These are phyloP conservation scores for Drosophila greeni DNA, from an alignment of 2,888 invertebrate species.

Conservation along the genomic window DNA sequence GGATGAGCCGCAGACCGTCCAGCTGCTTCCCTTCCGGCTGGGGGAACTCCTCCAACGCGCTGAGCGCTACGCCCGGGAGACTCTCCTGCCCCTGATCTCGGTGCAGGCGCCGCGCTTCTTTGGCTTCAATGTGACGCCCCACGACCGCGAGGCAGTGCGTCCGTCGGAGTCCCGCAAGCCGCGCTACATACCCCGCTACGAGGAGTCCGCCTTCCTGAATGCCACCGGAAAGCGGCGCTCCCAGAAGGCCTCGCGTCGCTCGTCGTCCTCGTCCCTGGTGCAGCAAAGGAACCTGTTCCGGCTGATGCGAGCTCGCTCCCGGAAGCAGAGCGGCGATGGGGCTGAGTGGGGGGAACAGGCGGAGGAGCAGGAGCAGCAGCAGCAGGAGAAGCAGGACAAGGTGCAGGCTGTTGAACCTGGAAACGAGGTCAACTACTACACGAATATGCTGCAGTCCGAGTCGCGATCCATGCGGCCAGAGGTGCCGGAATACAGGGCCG, in stretches of 20 bases:
- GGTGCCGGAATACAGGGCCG: slow-evolving; percentile 70
- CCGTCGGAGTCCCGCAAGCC: slow-evolving; percentile 78
- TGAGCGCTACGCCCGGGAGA: slow-evolving; percentile 88
- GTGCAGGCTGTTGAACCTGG: neutral
- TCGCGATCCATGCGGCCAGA: slow-evolving; percentile 74
- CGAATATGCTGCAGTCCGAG: slow-evolving; percentile 67
- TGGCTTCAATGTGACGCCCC: slow-evolving; percentile 78
- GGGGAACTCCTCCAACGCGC: slow-evolving; percentile 89
- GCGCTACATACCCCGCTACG: slow-evolving; percentile 83
- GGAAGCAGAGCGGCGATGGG: neutral
- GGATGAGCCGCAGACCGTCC: slow-evolving; percentile 82
- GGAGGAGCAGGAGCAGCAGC: neutral
- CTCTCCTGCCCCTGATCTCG: slow-evolving; percentile 86
- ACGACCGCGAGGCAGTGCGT: slow-evolving; percentile 48
- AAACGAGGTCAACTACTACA: slow-evolving; percentile 71
- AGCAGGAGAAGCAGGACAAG: neutral
- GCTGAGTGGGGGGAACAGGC: slow-evolving; percentile 1
- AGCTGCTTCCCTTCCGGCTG: slow-evolving; percentile 87
- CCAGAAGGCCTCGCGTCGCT: slow-evolving; percentile 38
- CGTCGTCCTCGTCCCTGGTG: slow-evolving; percentile 38
- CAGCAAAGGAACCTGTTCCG: slow-evolving; percentile 75
- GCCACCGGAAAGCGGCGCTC: slow-evolving; percentile 22
- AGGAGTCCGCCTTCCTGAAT: slow-evolving; percentile 68
- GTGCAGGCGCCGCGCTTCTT: slow-evolving; percentile 88
- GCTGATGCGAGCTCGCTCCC: slow-evolving; percentile 59